Evolutionary conservation across 2,888 invertebrate genomes (phyloP), one percentile per base, ranked within the genome.

Genomic region (Drosophila gaucha): DNA sequence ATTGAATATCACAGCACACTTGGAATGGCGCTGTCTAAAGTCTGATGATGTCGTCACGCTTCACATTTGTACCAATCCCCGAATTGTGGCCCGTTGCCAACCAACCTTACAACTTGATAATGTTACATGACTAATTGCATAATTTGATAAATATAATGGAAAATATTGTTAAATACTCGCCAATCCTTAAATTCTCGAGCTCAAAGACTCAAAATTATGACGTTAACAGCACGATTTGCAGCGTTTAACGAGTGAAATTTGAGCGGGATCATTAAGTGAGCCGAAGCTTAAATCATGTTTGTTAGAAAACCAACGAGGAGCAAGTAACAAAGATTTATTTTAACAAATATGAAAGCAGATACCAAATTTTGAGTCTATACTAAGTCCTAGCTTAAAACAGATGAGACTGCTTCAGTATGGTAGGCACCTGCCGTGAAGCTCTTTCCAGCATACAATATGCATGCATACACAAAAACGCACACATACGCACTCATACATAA

Each of bases 41-140:
- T 51, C 68, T 58, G 65, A 76, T 62, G 77, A 74, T 74, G 77
- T 76, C 66, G 77, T 74, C 73, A 74, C 73, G 72, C 75, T 59
- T 68, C 20, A 41, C 38, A 58, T 57, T 52, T 18, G 36, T 8
- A 41, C 44, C 54, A 56, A 58, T 16, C 76, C 64, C 47, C 47
- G 46, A 52, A 59, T 44, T 64, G 54, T 24, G 41, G 30, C 38
- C 56, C 54, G 22, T 44, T 41, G 58, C 44, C 43, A 58, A 16
- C 46, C 43, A 54, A n/a, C n/a, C n/a, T 39, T 30, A 49, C 54
- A 55, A 14, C 50, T 36, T 38, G 62, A 43, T 69, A 59, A 43
- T 41, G 22, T 38, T 59, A 51, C 33, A 54, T 56, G 71, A 70
- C 64, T 47, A 70, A 57, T 71, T 52, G 55, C 35, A 66, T 46